Evolutionary conservation across 2,888 invertebrate species (phyloP), one percentile per base, ranked within the genome.

Genomic region (Quadriops clusia): DNA sequence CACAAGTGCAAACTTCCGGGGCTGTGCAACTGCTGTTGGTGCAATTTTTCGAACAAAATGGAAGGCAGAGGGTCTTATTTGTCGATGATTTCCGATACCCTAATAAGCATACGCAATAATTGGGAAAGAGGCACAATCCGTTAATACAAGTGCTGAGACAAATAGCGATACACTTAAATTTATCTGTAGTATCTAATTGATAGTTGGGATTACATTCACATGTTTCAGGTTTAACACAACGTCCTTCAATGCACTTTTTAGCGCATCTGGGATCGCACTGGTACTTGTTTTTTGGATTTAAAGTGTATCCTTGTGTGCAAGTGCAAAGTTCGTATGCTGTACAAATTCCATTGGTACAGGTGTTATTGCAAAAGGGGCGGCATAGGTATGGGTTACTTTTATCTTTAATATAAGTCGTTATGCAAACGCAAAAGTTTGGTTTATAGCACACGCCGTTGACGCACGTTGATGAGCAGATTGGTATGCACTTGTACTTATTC

Each of bases 1-100:
- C 17, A 23, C 50, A 50, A n/a, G 34, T 30, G 29, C 53, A 53
- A 4, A 18, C 28, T 22, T 47, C 39, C 2, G 53, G 51, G 2
- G 24, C 28, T 7, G 17, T 14, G 18, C 40, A 38, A 20, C 16
- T 21, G 10, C 38, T 36, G 15, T 39, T 33, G 9, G 20, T 8
- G 31, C 39, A 37, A 4, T 20, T n/a, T 11, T 17, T 17, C 5
- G 17, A 9, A 11, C 43, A 43, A 14, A 28, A 21, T 17, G 42
- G 35, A 10, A 20, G 23, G 14, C 38, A 38, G 6, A 32, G 32
- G 33, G 28, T 37, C 3, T 34, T 41, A 27, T 26, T 17, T 8
- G 25, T 9, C 9, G 27, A 6, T 17, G 14, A 59, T 60, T 22
- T 39, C 36, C 15, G 13, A 22, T 44, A 33, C 6, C 55, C 53